phyloP scores from a whole-genome alignment of 53 echinoderm and acorn worm species.

The Hippasteria phrygiana region DNA sequence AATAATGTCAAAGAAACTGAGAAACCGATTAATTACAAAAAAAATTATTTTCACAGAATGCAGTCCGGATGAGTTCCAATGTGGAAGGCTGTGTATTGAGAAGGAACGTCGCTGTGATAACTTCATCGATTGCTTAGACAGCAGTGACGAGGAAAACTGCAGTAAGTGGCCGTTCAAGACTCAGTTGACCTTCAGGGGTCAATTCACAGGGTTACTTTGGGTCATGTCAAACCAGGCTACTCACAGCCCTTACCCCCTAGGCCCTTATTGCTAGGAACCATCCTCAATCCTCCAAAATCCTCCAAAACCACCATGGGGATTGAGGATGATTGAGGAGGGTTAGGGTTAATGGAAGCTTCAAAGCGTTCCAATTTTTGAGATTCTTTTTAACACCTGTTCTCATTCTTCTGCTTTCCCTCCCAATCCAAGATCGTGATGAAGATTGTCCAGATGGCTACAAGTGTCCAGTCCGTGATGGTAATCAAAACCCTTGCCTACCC shows the following conservation, averaged over 20 bases:
- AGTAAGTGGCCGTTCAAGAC: neutral
- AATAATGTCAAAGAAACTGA: too few relatives aligned
- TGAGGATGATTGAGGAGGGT: too few relatives aligned
- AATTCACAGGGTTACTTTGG: too few relatives aligned
- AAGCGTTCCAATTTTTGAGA: neutral
- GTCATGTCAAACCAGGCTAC: too few relatives aligned
- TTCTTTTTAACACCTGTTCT: neutral
- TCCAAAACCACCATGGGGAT: too few relatives aligned
- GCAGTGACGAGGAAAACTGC: constrained; percentile 54
- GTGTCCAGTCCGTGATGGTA: constrained; percentile 35
- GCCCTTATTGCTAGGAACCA: too few relatives aligned
- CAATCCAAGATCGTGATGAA: constrained; percentile 39
- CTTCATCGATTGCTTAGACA: constrained; percentile 59
- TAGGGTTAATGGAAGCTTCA: too few relatives aligned
- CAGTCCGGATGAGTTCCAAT: constrained; percentile 36
- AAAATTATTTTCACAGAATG: constrained; percentile 17
- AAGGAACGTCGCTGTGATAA: constrained; percentile 50
- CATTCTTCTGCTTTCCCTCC: too few relatives aligned
- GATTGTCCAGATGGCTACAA: constrained; percentile 41
- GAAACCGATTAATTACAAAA: too few relatives aligned
- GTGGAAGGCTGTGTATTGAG: constrained; percentile 50
- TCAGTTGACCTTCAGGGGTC: neutral
- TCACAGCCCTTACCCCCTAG: too few relatives aligned
- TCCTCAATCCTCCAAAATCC: too few relatives aligned
- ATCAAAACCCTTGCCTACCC: constrained; percentile 36